Evolutionary conservation across 2,113 vertebrate species (phyloP).

Genomic region (Syngnathus typhle): DNA sequence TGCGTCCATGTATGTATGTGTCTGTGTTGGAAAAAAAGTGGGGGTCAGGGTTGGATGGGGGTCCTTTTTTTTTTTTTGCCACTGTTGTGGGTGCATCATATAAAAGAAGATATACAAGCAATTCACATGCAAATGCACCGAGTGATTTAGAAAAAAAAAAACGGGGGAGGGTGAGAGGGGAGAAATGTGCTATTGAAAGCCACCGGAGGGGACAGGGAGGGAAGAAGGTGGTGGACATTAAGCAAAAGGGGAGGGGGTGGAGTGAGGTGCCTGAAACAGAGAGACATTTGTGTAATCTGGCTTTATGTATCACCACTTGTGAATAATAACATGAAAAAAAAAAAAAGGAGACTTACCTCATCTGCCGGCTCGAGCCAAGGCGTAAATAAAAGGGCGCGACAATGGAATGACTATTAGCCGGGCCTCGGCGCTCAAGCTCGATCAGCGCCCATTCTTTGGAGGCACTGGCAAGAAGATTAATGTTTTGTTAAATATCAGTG

Average conservation of each 20-base stretch:
- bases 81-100: conserved; percentile 80
- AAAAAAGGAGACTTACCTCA: conserved; percentile 83
- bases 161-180: conserved; percentile 65
- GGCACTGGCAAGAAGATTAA: conserved; percentile 99
- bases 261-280: conserved; percentile 84
- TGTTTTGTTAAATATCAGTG: conserved; percentile 99
- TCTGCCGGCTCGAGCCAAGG: conserved; percentile 96
- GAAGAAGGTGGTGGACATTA: conserved; percentile 60
- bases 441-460: conserved; percentile 93
- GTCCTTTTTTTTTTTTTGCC: conserved; percentile 55
- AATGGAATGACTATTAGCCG: conserved; percentile 95
- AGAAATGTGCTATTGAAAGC: conserved; percentile 78
- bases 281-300: conserved; percentile 96
- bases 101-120: conserved; percentile 81
- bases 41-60: neutral
- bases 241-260: conserved; percentile 75
- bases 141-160: conserved; percentile 77
- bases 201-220: conserved; percentile 43
- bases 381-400: conserved; percentile 93
- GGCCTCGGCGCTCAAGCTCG: conserved; percentile 77
- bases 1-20: conserved; percentile 22
- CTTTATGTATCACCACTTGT: conserved; percentile 96
- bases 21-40: conserved; percentile 11
- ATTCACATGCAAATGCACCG: conserved; percentile 79
- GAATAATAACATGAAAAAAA: conserved; percentile 98